Evolutionary conservation across 1,140 invertebrate species (phyloP), one percentile per base, ranked within the genome.

Genomic region (Ostrea edulis): DNA sequence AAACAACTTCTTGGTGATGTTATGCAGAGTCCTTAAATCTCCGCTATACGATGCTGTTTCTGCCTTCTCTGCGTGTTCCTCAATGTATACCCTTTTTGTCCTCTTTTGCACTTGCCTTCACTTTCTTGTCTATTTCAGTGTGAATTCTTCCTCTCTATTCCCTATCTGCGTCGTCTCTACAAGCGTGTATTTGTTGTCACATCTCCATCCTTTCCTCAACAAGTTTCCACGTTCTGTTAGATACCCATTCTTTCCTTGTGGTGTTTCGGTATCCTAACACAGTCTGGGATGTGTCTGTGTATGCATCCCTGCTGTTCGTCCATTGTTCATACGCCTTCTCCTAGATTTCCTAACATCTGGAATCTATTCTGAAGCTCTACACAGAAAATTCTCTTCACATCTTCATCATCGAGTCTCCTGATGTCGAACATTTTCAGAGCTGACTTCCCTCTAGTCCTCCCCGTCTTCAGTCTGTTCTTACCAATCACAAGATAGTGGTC

Each of bases 81-180:
- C 44, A 52, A 86, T 86, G 65, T 86, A 86, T 22, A 20, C 77
- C 65, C 29, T 86, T 86, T 86, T 86, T 17, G n/a, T 86, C 29
- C 8, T 68, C 25, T 52, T 77, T 86, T 20, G 68, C n/a, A 8
- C 65, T 86, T 68, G n/a, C 58, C 65, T 86, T 86, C 44, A 86
- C 85, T 86, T 77, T 77, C 35, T 86, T 86, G 84, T 86, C 84
- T 44, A 25, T 52, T 71, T 17, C 29, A 20, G 5, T 71, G 22
- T 86, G 71, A 7, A 2, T 25, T 52, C 25, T 29, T 83, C 82
- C 52, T 51, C 25, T 83, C 12, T 29, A 12, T 52, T 29, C 11
- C 44, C 52, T 11, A 25, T 51, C 82, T 12, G 12, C 44, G 12
- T 83, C 82, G 22, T 83, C 44, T 44, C 44, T 29, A 83, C 82